These are phyloP conservation scores for human (Homo sapiens) DNA, from an alignment of 2,113 vertebrate genomes.

Conservation along the genomic window GRCh38 chr6:38984001-38984500, in stretches of 20 bases:
- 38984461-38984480: background rate
- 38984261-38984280: conserved; percentile 88
- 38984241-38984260: conserved; percentile 88
- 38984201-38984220: conserved; percentile 86
- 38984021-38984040: background rate
- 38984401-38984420: background rate
- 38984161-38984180: background rate
- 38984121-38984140: background rate
- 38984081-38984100: background rate
- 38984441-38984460: background rate
- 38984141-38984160: background rate
- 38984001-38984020: conserved; percentile 32
- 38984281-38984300: conserved; percentile 89
- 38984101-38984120: background rate
- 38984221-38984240: conserved; percentile 88
- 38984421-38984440: background rate
- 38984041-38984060: background rate
- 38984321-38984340: background rate
- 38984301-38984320: conserved; percentile 82
- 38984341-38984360: background rate
- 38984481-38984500: background rate
- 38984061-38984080: conserved; percentile 4
- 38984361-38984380: background rate
- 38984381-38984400: background rate
- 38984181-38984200: conserved; percentile 37